Base-by-base conservation (phyloP, 1,140 invertebrate genomes). In the Archegozetes longisetosus region DNA sequence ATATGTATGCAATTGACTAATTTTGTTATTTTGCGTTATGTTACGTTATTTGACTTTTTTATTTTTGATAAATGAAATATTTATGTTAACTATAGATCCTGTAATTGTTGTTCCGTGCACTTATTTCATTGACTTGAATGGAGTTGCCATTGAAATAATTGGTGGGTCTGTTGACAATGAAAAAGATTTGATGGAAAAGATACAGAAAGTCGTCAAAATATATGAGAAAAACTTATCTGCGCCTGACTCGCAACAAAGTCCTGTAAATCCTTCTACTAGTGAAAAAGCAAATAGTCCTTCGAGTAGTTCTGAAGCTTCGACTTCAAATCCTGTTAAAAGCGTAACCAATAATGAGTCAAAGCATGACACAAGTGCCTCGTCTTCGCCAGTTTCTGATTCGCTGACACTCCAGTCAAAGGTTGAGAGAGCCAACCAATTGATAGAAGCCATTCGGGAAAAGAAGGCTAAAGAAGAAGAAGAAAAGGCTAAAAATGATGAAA, bases 91-190 rank as follows among this genome's bases (percentile, higher is more conserved):
- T n/a, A 23, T 61, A 88, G 86, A 88, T 76, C 84, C 86, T 73
- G 73, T 88, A 58, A 82, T 87, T 28, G 79, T 84, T 27, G 77
- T 88, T 23, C 87, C 87, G 32, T 86, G 85, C 0, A 69, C 86
- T n/a, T 90, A 84, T 72, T 89, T 89, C 68, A 89, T 91, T 70
- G 84, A 83, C 6, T 74, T 80, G 28, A 80, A 82, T 73, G 86
- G 86, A 1, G 73, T 76, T 20, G 84, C 86, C 0, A 65, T 88
- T 61, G 84, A 88, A 70, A 79, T 88, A 22, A 76, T 86, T 27
- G 82, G 78, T 40, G 83, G 82, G 14, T 9, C 17, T 40, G 72
- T 64, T 63, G 26, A 70, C 3, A 46, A 62, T 22, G 32, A 65
- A n/a, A 55, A 65, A 47, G 66, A 69, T 6, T 71, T 75, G 60